phyloP scores from a whole-genome alignment of 2,888 invertebrate genomes.

The Timema cristinae region DNA sequence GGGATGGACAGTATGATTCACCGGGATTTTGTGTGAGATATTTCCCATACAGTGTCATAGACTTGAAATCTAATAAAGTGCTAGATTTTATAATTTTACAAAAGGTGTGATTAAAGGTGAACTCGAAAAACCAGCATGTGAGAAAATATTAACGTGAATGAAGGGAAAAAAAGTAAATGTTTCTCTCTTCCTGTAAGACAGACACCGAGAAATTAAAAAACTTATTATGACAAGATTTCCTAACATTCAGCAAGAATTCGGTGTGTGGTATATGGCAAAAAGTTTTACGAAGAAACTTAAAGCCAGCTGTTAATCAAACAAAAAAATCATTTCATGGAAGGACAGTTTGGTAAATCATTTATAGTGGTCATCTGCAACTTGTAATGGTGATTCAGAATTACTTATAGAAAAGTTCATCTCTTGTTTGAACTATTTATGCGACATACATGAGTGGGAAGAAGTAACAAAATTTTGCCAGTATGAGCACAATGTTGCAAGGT shows the following conservation, averaged over 20 bases:
- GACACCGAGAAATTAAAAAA: conserved; percentile 28
- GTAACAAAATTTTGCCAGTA: neutral
- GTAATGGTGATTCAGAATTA: neutral
- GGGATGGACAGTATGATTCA: conserved; percentile 32
- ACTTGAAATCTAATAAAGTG: conserved; percentile 27
- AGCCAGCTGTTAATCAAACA: conserved; percentile 22
- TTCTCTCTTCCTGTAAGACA: conserved; percentile 30
- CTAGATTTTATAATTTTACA: conserved; percentile 27
- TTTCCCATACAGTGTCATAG: conserved; percentile 30
- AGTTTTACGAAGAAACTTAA: conserved; percentile 29
- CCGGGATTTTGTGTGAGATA: conserved; percentile 30
- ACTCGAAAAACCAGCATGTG: conserved; percentile 29
- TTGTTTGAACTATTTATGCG: conserved; percentile 13
- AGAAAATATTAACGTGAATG: conserved; percentile 27
- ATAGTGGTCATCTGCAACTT: conserved; percentile 19
- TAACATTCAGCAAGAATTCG: conserved; percentile 27
- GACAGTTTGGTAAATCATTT: conserved; percentile 23
- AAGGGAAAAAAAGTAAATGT: conserved; percentile 19
- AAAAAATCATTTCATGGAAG: conserved; percentile 27
- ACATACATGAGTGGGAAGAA: conserved; percentile 15
- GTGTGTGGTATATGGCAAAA: conserved; percentile 31
- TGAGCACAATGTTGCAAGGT: no score
- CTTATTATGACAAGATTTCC: conserved; percentile 26
- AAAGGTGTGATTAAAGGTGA: neutral
- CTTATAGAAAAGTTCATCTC: conserved; percentile 13